Evolutionary conservation across 1,140 invertebrate genomes (phyloP).

Genomic region (Drosophila paulistorum): DNA sequence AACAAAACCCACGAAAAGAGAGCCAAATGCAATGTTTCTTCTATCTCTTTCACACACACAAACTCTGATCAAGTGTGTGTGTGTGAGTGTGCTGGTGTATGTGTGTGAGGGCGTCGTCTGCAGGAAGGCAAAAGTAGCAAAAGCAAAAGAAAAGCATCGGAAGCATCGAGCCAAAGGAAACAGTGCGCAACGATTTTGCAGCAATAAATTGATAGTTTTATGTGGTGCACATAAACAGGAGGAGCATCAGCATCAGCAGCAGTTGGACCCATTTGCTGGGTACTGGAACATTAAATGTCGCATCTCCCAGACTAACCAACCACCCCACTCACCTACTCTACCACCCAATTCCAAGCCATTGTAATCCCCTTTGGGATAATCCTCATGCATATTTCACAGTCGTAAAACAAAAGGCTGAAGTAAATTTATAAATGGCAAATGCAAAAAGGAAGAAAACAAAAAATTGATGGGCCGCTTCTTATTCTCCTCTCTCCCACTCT

Average conservation of each 20-base stretch:
- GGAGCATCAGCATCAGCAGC: constrained; percentile 6
- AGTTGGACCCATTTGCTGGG: constrained; percentile 40
- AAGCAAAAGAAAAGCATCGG: constrained; percentile 23
- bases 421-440: constrained; percentile 78
- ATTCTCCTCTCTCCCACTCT: not conserved
- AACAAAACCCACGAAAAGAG: constrained; percentile 81
- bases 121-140: constrained; percentile 49
- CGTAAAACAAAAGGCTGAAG: constrained; percentile 62
- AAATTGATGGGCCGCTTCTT: constrained; percentile 55
- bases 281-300: constrained; percentile 13
- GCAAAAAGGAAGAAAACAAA: constrained; percentile 4
- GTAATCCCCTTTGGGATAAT: not conserved
- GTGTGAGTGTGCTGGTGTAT: constrained; percentile 17
- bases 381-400: constrained; percentile 50
- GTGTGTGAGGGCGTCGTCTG: constrained; percentile 64
- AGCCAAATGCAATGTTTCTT: constrained; percentile 57
- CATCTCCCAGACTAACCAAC: constrained; percentile 21
- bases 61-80: not conserved
- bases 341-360: constrained; percentile 10
- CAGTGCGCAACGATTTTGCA: constrained; percentile 80
- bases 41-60: not conserved
- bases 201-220: constrained; percentile 82
- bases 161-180: constrained; percentile 73
- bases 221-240: constrained; percentile 77
- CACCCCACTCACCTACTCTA: too few species aligned